Evolutionary conservation across 2,888 invertebrate genomes (phyloP).

Genomic region (Caenorhabditis sp.): DNA sequence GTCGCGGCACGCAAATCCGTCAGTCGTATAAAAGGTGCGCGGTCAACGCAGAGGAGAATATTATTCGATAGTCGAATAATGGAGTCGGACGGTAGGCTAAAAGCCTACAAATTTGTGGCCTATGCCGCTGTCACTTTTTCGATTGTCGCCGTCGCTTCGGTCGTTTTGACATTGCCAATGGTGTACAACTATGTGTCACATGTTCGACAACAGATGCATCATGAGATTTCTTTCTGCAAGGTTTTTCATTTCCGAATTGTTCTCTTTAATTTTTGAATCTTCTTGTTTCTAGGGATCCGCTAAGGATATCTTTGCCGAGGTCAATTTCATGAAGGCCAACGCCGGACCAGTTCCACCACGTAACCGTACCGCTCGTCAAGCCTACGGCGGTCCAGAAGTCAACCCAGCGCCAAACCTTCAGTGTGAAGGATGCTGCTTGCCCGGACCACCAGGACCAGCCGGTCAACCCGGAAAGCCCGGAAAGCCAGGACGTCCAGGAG

Average conservation of each 20-base stretch:
- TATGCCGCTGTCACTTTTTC: conserved; percentile 70
- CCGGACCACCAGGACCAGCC: conserved; percentile 67
- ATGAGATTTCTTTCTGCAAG: conserved; percentile 71
- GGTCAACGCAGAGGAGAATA: background rate
- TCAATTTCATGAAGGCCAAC: conserved; percentile 69
- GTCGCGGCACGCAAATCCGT: background rate
- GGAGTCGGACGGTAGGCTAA: conserved; percentile 69
- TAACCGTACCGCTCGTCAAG: conserved; percentile 70
- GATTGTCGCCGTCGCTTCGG: conserved; percentile 70
- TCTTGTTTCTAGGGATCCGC: conserved; percentile 65
- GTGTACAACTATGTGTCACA: conserved; percentile 69
- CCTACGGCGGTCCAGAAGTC: conserved; percentile 65
- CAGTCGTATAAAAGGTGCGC: conserved; percentile 16
- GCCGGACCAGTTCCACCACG: conserved; percentile 50
- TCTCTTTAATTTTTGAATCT: conserved; percentile 1
- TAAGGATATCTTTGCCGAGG: conserved; percentile 70
- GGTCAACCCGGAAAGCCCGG: conserved; percentile 67
- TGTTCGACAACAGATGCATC: conserved; percentile 70
- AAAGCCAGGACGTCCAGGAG: conserved; percentile 59
- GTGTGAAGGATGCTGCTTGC: conserved; percentile 62
- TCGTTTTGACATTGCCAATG: conserved; percentile 70
- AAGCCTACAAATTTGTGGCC: conserved; percentile 71
- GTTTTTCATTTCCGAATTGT: conserved; percentile 34
- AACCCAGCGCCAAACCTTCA: conserved; percentile 59
- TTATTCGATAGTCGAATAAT: conserved; percentile 28